These are phyloP conservation scores for Hermatobates lingyangjiaoensis DNA, from an alignment of 1,140 invertebrate genomes.

Conservation along the genomic window DNA sequence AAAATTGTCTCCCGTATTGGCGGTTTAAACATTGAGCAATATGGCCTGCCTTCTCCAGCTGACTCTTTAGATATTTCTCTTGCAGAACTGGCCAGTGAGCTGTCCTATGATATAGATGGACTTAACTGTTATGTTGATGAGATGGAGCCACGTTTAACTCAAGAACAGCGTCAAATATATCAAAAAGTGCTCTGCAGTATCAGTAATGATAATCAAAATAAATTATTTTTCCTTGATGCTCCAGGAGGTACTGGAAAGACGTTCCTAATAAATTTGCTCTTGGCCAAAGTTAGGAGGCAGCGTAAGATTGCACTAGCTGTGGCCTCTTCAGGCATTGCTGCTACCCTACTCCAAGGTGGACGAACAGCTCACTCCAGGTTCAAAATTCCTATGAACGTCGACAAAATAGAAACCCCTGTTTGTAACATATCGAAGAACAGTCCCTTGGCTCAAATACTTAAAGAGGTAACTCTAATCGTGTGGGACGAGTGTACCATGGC, in stretches of 20 bases:
- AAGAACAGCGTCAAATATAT: too few relatives aligned
- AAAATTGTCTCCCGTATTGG: too few relatives aligned
- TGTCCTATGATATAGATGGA: too few relatives aligned
- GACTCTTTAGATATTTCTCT: too few relatives aligned
- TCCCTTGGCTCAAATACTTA: constrained; percentile 16
- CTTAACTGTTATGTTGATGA: too few relatives aligned
- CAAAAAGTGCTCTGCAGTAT: too few relatives aligned
- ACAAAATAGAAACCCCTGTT: constrained; percentile 13
- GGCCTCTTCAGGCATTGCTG: constrained; percentile 26
- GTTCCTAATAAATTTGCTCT: constrained; percentile 20
- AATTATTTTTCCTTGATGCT: too few relatives aligned
- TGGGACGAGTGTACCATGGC: constrained; percentile 24
- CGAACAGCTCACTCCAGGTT: constrained; percentile 22
- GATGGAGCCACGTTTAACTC: too few relatives aligned
- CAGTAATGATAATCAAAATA: too few relatives aligned
- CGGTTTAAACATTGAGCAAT: too few relatives aligned
- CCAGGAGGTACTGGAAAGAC: constrained; percentile 25
- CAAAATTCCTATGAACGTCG: constrained; percentile 16
- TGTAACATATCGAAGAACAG: constrained; percentile 23
- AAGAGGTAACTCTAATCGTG: constrained; percentile 20
- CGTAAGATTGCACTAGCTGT: constrained; percentile 21
- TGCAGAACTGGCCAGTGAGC: too few relatives aligned
- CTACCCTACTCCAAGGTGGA: constrained; percentile 25
- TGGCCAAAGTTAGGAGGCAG: constrained; percentile 17
- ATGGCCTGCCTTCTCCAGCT: too few relatives aligned